phyloP scores from a whole-genome alignment of 2,797 vertebrate genomes.

The Monodelphis domestica region DNA sequence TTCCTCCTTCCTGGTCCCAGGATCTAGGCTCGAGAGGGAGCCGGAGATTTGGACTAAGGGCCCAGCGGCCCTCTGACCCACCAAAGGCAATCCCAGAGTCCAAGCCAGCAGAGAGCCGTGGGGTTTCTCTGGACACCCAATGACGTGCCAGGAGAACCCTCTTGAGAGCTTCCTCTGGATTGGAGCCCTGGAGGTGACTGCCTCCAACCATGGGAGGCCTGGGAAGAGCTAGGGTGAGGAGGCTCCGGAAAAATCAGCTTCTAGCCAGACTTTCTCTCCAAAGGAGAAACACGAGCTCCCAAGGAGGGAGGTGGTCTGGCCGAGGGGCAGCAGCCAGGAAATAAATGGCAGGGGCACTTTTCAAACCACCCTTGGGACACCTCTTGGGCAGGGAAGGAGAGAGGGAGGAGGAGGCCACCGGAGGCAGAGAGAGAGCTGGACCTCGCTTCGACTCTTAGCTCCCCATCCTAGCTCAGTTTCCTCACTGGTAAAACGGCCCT shows the following conservation, averaged over 20 bases:
- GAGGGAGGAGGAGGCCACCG: no score
- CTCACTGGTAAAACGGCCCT: background rate
- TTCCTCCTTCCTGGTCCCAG: constrained; percentile 7
- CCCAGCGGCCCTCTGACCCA: no score
- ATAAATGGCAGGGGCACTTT: background rate
- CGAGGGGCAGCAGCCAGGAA: no score
- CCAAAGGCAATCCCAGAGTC: no score
- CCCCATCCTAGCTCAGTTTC: background rate
- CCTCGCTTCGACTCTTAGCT: background rate
- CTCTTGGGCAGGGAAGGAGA: background rate
- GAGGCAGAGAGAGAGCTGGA: background rate
- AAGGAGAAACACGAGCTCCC: background rate
- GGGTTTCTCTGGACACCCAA: no score
- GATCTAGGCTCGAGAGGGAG: background rate
- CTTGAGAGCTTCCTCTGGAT: background rate
- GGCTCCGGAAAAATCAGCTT: background rate
- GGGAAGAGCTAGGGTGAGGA: background rate
- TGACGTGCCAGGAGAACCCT: no score
- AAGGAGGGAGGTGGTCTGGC: background rate
- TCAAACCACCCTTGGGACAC: no score
- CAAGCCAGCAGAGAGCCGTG: no score
- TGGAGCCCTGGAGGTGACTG: background rate
- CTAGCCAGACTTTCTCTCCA: background rate
- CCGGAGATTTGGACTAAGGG: background rate
- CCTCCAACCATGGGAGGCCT: background rate